Base-by-base conservation (phyloP, 2,113 vertebrate genomes). In the Spea multiplicata region DNA sequence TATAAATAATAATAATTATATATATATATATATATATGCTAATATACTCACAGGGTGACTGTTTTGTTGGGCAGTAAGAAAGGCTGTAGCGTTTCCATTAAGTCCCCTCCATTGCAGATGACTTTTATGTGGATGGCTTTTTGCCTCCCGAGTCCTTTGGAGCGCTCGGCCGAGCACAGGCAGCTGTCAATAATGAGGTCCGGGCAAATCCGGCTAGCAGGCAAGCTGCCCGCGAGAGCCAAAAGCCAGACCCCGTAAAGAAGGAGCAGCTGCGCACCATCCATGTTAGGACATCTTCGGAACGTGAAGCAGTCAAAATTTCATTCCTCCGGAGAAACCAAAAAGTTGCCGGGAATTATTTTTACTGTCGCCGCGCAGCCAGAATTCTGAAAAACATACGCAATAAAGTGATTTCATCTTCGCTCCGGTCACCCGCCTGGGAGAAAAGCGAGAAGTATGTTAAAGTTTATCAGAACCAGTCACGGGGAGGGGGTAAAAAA, bases 151-250 rank as follows among this genome's bases (percentile, higher is more conserved):
- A 91, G 91, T 73, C 93, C 91, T 83, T 94, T 94, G 82, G 91
- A 86, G 79, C 95, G 90, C 87, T 95, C 93, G 6, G 89, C 88
- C 2, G 91, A 84, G 87, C 95, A 97, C 67, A 92, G 92, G 83
- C 95, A 96, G 87, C 91, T 90, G 89, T 95, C 95, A 84, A 94
- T 88, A 78, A 92, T 86, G 76, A 96, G 89, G 75, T 95, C 94
- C 59, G 94, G 94, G 83, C 95, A 96, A 87, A 87, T 91, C 81
- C 93, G 87, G 90, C 87, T 91, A 84, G 86, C 86, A 65, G 46
- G 71, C 81, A 84, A 85, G 65, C 83, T 78, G 67, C 83, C 85
- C 83, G 88, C 89, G 75, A 90, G 84, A 80, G 84, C 89, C 61
- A 84, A 84, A 6, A 86, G 57, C 74, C 93, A 79, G 81, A 89